Evolutionary conservation across 2,797 vertebrate species (phyloP).

Genomic region (Garrulus glandarius): DNA sequence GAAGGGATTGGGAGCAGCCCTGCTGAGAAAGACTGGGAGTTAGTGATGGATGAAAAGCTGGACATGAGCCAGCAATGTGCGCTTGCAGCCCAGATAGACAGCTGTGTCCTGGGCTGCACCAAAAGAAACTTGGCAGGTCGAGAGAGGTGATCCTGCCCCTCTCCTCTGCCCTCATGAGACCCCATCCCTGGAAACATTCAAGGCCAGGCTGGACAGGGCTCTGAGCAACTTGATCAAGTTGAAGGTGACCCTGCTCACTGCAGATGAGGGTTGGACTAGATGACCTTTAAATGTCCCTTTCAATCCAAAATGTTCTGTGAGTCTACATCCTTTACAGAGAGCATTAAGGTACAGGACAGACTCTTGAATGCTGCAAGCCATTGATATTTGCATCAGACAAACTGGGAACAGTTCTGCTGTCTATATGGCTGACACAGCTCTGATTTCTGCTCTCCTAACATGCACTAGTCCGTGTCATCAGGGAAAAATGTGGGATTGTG

Average conservation of each 20-base stretch:
- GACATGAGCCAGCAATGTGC: rapidly evolving
- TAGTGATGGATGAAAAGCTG: not conserved
- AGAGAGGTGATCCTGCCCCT: not conserved
- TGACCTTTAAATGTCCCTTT: not conserved
- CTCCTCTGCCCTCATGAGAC: not conserved
- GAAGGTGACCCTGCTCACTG: not conserved
- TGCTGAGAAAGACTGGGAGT: not conserved
- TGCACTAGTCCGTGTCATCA: rapidly evolving
- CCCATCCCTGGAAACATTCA: not conserved
- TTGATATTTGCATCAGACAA: not conserved
- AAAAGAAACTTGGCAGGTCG: not conserved
- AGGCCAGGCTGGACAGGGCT: not conserved
- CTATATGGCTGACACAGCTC: rapidly evolving
- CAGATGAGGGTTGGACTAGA: not conserved
- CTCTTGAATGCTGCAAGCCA: not conserved
- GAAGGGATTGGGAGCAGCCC: not conserved
- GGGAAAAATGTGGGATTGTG: not conserved
- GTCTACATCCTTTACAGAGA: not conserved
- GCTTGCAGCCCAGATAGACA: not conserved
- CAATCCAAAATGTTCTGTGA: not conserved
- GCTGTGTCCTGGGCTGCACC: not conserved
- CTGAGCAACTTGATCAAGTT: not conserved
- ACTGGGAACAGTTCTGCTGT: not conserved
- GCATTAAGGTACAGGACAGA: not conserved
- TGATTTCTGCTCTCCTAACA: not conserved